Percentiles rank a stretch among this genome's conserved stretches.
Conservation (phyloP, 2,113 vertebrate genomes). For the Hyaena hyaena region DNA sequence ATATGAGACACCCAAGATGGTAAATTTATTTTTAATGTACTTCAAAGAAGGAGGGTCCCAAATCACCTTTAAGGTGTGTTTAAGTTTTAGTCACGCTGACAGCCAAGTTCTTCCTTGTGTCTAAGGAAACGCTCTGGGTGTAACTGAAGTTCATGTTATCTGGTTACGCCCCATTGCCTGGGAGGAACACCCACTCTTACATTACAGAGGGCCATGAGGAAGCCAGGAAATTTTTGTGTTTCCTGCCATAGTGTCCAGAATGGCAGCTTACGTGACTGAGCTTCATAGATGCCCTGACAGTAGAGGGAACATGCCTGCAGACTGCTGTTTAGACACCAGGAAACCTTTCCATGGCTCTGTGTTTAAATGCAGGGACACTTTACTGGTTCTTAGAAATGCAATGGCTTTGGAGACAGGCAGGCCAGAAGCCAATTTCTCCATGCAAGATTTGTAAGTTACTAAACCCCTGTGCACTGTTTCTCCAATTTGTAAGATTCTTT, state of each 20-base stretch:
- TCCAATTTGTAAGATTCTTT: neutral
- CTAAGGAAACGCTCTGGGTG: slow-evolving; percentile 45
- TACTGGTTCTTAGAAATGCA: neutral
- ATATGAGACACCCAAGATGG: neutral
- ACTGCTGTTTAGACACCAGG: neutral
- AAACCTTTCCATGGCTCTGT: neutral
- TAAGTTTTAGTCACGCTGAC: slow-evolving; percentile 44
- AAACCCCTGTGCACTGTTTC: neutral
- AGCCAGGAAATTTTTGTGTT: slow-evolving; percentile 29
- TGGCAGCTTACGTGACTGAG: neutral
- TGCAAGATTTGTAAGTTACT: neutral
- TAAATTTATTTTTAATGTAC: neutral
- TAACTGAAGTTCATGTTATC: slow-evolving; percentile 56
- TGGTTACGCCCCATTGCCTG: neutral
- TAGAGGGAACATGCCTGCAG: neutral
- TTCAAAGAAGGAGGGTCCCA: neutral
- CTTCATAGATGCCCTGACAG: neutral
- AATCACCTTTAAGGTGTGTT: slow-evolving; percentile 14
- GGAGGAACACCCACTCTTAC: neutral
- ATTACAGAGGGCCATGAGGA: neutral
- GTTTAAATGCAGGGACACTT: neutral
- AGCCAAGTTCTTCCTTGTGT: slow-evolving; percentile 53
- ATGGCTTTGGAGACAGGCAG: neutral
- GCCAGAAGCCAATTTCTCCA: neutral
- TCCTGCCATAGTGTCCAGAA: neutral